Conservation (phyloP, 2,888 invertebrate genomes). For the Xanthostigma xanthostigma region DNA sequence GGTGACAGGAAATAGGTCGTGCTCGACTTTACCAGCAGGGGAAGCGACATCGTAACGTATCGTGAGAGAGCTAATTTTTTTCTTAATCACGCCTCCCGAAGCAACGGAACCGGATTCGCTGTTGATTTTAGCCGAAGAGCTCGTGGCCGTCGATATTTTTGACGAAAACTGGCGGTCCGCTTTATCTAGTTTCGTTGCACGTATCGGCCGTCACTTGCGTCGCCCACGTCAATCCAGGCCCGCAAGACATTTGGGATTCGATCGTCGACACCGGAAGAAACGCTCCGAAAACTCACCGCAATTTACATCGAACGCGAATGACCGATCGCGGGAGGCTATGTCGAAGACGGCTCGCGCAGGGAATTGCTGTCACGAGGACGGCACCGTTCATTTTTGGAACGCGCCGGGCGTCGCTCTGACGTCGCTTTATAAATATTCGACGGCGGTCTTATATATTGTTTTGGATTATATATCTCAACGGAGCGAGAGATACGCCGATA, state of each 20-base stretch:
- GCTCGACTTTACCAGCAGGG: conserved; percentile 90
- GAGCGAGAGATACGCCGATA: conserved; percentile 80
- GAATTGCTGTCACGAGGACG: conserved; percentile 82
- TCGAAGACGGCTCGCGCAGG: conserved; percentile 25
- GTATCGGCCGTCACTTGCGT: conserved; percentile 81
- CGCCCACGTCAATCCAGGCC: conserved; percentile 54
- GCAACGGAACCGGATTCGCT: conserved; percentile 37
- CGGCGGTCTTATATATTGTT: conserved; percentile 39
- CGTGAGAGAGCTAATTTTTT: conserved; percentile 21
- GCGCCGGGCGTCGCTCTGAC: conserved; percentile 69
- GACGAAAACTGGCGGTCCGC: conserved; percentile 71
- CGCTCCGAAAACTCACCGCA: conserved; percentile 26
- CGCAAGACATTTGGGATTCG: conserved; percentile 43
- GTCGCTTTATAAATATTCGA: conserved; percentile 74
- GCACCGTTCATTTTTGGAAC: conserved; percentile 92
- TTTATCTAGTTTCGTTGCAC: conserved; percentile 83
- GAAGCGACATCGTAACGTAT: conserved; percentile 39
- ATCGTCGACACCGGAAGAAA: conserved; percentile 34
- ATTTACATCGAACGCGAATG: conserved; percentile 61
- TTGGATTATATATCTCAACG: conserved; percentile 55
- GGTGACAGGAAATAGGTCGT: conserved; percentile 65
- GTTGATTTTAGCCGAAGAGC: conserved; percentile 81
- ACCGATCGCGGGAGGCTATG: conserved; percentile 72
- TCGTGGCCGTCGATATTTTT: conserved; percentile 81
- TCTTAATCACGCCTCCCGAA: conserved; percentile 28